Evolutionary conservation across 2,113 vertebrate species (phyloP), one percentile per base, ranked within the genome.

Genomic region (Xyliphius kryptos): DNA sequence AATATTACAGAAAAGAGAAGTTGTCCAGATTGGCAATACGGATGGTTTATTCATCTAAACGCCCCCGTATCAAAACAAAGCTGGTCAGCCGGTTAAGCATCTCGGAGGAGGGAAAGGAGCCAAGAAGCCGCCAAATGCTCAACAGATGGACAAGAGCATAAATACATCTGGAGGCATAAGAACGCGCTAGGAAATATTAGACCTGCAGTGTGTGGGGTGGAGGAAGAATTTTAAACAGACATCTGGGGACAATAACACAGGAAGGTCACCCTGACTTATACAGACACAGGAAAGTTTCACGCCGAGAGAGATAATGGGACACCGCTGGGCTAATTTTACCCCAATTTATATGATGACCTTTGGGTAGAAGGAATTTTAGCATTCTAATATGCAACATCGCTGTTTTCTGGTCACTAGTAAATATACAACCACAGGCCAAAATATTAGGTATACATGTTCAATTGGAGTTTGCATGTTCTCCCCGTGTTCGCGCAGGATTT

Each of bases 311-410:
- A 85, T 88, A 86, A 91, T 88, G 76, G 67, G 66, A 81, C 70
- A 56, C 80, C 66, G 73, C 65, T 84, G 80, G 81, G 81, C 81
- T 88, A 85, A 89, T 87, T 88, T 85, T 81, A 75, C 19, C 81
- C 72, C 81, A 81, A 85, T 79, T 74, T 82, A 82, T 79, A 51
- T 63, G 41, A 72, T 70, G 66, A 83, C 75, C 82, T 85, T 83
- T 83, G 66, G 66, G 69, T 53, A 59, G 60, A 38, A 75, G 77
- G 70, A 71, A 67, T 68, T 64, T n/a, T 26, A 56, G 60, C 59
- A 74, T 76, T 83, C 65, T 77, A 82, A 67, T 77, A 72, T 10
- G 70, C 73, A 75, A 77, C 68, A 75, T 81, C 76, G 77, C 44
- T 21, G 74, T 63, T 59, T 78, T 78, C 80, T 76, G 26, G 69